These are phyloP conservation scores for Crocodylus rhombifer DNA, from an alignment of 2,797 vertebrate genomes.

Conservation along the genomic window DNA sequence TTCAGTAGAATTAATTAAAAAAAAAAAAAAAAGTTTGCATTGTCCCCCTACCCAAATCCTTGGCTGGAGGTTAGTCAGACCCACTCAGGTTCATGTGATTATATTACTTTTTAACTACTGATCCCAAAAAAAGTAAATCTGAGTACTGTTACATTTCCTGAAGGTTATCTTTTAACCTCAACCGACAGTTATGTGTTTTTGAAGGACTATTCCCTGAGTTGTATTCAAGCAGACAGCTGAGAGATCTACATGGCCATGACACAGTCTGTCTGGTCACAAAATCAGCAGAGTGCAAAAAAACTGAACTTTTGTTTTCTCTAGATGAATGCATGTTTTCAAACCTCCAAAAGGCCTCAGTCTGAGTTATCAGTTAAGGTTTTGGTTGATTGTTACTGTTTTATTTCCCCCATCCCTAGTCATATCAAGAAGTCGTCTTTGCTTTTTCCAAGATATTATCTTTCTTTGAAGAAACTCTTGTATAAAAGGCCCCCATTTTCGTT, in stretches of 20 bases:
- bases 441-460: background rate
- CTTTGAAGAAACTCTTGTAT: background rate
- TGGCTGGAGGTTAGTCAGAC: background rate
- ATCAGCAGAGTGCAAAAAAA: background rate
- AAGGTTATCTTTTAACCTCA: background rate
- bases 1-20: background rate
- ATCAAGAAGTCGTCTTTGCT: background rate
- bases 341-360: background rate
- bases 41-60: background rate
- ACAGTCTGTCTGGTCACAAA: fast-evolving
- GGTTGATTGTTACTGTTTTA: background rate
- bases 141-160: fast-evolving
- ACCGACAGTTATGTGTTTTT: background rate
- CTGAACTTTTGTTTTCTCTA: background rate
- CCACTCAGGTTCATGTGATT: background rate
- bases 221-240: fast-evolving
- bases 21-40: background rate
- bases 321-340: background rate
- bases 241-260: fast-evolving
- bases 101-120: background rate
- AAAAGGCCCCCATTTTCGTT: background rate
- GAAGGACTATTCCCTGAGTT: background rate
- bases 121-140: background rate
- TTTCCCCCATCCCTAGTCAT: background rate
- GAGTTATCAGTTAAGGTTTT: background rate